A percentile compares a stretch with the other conserved stretches of the same genome.
phyloP scores from a whole-genome alignment of 1,140 invertebrate species.

The Myzus persicae region DNA sequence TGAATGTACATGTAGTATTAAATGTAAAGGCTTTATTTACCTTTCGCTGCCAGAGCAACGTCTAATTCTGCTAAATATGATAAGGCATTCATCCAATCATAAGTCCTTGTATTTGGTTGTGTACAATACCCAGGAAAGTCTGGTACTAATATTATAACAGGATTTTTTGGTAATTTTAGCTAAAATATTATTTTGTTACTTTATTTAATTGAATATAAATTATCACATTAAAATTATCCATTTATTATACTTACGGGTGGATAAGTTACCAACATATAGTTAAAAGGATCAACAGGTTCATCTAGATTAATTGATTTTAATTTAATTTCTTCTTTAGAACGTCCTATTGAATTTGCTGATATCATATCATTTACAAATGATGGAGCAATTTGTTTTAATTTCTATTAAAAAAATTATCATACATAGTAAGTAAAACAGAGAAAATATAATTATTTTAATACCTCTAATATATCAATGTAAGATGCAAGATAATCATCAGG shows the following conservation, averaged over 20 bases:
- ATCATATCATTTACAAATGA: conserved; percentile 50
- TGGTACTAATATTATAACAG: conserved; percentile 55
- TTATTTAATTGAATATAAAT: background rate
- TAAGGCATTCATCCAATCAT: conserved; percentile 54
- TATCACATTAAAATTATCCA: background rate
- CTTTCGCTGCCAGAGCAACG: conserved; percentile 45
- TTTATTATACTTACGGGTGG: conserved; percentile 41
- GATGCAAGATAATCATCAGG: conserved; percentile 45
- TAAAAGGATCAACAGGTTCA: conserved; percentile 51
- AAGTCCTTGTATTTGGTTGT: conserved; percentile 43
- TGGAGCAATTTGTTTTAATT: conserved; percentile 45
- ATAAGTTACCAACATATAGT: conserved; percentile 47
- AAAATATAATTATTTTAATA: background rate
- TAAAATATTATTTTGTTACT: conserved; percentile 2
- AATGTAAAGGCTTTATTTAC: background rate
- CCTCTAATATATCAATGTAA: conserved; percentile 53
- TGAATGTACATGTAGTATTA: background rate
- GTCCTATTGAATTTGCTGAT: conserved; percentile 7
- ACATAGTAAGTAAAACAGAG: background rate
- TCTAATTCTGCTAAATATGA: conserved; percentile 51
- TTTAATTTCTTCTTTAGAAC: conserved; percentile 49
- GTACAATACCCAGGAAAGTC: conserved; percentile 53
- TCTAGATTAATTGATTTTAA: conserved; percentile 30
- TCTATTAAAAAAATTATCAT: conserved; percentile 2
- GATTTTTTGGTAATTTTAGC: conserved; percentile 54